Conservation (phyloP, 2,888 invertebrate genomes). For the Galeruca laticollis region DNA sequence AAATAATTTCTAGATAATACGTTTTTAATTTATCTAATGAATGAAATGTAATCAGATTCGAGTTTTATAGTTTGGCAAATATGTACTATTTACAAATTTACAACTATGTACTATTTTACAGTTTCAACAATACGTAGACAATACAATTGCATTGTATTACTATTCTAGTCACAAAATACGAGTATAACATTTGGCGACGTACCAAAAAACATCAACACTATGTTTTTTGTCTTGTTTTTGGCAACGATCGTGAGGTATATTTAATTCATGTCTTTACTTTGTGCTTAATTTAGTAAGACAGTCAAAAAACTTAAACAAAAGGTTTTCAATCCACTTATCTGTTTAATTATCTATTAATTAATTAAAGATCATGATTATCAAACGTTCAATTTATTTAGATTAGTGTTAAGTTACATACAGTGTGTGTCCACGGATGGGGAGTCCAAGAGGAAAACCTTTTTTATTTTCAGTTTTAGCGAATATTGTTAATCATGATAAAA, state of each 20-base stretch:
- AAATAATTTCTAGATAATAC: too few relatives aligned
- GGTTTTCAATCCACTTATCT: background rate
- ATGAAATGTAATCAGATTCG: too few relatives aligned
- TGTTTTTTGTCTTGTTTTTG: background rate
- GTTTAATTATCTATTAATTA: background rate
- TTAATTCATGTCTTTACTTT: background rate
- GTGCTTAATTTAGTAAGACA: slow-evolving; percentile 1
- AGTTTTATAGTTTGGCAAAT: too few relatives aligned
- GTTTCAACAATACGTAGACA: background rate
- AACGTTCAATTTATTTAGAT: too few relatives aligned
- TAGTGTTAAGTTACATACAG: too few relatives aligned
- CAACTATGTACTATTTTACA: background rate
- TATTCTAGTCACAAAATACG: background rate
- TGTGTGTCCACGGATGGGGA: too few relatives aligned
- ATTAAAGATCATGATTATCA: too few relatives aligned
- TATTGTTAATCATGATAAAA: too few relatives aligned
- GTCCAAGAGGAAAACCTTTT: too few relatives aligned
- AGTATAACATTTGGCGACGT: background rate
- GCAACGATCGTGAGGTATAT: background rate
- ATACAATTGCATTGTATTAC: background rate
- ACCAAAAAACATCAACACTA: background rate
- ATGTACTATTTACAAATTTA: background rate
- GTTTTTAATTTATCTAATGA: too few relatives aligned
- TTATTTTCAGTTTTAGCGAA: too few relatives aligned
- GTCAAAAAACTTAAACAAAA: background rate